Evolutionary conservation across 2,888 invertebrate species (phyloP).

Genomic region (Vesta saturnalis): DNA sequence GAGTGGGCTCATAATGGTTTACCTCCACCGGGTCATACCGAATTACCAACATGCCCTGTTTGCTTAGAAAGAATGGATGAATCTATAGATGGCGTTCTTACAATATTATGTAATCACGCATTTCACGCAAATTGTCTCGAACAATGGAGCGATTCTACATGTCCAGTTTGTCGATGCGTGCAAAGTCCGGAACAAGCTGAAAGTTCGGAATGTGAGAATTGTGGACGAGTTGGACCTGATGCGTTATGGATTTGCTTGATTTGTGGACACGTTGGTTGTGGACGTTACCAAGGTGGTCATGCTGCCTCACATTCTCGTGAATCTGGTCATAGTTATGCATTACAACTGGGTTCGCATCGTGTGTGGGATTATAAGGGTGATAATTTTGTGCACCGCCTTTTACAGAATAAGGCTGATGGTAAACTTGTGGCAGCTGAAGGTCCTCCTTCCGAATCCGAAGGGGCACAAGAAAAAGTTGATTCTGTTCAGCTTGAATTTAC

Average conservation of each 20-base stretch:
- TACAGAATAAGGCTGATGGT: constrained; percentile 97
- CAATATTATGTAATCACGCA: constrained; percentile 97
- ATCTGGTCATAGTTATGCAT: constrained; percentile 96
- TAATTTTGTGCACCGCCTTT: constrained; percentile 93
- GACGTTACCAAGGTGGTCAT: constrained; percentile 86
- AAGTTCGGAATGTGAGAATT: constrained; percentile 69
- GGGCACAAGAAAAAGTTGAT: constrained; percentile 86
- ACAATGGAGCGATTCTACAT: constrained; percentile 97
- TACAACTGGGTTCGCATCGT: constrained; percentile 94
- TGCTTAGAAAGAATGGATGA: constrained; percentile 98
- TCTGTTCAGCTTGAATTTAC: constrained; percentile 97
- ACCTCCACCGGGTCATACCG: constrained; percentile 81
- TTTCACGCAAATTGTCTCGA: constrained; percentile 96
- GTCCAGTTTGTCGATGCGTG: constrained; percentile 92
- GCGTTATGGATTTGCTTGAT: constrained; percentile 98
- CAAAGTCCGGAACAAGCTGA: constrained; percentile 68
- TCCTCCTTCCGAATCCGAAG: constrained; percentile 69
- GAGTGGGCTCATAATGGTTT: constrained; percentile 84
- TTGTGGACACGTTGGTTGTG: constrained; percentile 98
- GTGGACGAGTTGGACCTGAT: constrained; percentile 69
- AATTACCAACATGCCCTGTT: constrained; percentile 96
- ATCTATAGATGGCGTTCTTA: constrained; percentile 96
- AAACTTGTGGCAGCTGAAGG: constrained; percentile 88
- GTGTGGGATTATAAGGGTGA: constrained; percentile 99
- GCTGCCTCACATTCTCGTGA: constrained; percentile 95